A percentile compares a stretch with the other conserved stretches of the same genome.
Conservation (phyloP, 92 coral and sea anemone species). For the Plumapathes pennacea region DNA sequence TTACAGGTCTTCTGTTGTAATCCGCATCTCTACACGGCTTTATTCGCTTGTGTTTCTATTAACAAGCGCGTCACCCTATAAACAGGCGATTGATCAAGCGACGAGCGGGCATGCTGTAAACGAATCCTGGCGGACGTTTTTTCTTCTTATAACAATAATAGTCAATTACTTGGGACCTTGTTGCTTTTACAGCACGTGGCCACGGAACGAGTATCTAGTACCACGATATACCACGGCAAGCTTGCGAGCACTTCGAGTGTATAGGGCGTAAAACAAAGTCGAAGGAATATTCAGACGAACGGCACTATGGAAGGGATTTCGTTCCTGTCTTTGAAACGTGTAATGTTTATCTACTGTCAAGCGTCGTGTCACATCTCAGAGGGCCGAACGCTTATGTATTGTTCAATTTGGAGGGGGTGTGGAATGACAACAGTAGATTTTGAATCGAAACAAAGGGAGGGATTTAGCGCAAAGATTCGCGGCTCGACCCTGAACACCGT, state of each 20-base stretch:
- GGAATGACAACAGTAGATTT: slow-evolving; percentile 65
- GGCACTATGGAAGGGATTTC: slow-evolving; percentile 2
- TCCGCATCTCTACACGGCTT: no score
- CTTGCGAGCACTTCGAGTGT: no score
- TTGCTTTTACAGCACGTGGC: slow-evolving; percentile 57
- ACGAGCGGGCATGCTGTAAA: slow-evolving; percentile 54
- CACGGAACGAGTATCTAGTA: slow-evolving; percentile 11
- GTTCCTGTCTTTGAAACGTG: slow-evolving; percentile 1
- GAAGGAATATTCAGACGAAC: no score
- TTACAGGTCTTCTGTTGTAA: no score
- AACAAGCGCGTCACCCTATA: slow-evolving; percentile 4
- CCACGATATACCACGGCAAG: no score
- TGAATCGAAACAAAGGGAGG: slow-evolving; percentile 65
- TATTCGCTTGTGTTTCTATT: no score
- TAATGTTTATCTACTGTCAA: slow-evolving; percentile 37
- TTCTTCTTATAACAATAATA: slow-evolving; percentile 70
- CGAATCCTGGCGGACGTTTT: slow-evolving; percentile 52
- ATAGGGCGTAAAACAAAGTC: no score
- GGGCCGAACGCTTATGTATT: slow-evolving; percentile 28
- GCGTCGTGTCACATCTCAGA: slow-evolving; percentile 10
- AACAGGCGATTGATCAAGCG: background rate
- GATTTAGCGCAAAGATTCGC: slow-evolving; percentile 68
- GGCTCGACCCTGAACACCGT: slow-evolving; percentile 64
- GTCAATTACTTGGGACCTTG: slow-evolving; percentile 54
- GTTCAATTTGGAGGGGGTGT: slow-evolving; percentile 54